These are phyloP conservation scores for Gallinago paraguaiae DNA, from an alignment of 2,113 vertebrate species.

Conservation along the genomic window DNA sequence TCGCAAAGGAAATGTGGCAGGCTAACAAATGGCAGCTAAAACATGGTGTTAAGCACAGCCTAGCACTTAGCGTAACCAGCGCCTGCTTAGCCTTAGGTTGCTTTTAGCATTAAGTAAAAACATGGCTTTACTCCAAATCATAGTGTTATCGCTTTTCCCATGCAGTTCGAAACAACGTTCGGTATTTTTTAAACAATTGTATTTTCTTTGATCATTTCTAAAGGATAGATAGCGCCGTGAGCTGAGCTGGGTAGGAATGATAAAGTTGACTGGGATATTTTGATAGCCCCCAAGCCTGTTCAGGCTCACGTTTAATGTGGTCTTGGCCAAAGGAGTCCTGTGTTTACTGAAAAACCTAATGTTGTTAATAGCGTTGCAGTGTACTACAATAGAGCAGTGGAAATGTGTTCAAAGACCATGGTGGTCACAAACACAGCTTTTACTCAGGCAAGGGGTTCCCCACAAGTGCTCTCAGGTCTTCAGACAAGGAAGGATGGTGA, in stretches of 20 bases:
- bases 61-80: neutral
- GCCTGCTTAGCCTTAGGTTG: neutral
- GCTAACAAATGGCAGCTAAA: constrained; percentile 3
- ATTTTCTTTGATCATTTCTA: neutral
- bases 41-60: neutral
- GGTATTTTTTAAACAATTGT: neutral
- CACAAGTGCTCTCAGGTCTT: neutral
- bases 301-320: neutral
- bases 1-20: neutral
- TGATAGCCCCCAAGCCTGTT: neutral
- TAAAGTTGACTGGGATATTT: neutral
- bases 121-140: neutral
- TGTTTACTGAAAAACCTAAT: neutral
- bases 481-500: neutral
- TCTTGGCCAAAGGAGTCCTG: neutral
- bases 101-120: neutral
- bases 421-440: neutral
- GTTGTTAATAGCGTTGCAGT: neutral
- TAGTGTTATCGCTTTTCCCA: neutral
- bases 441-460: neutral
- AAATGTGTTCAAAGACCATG: neutral
- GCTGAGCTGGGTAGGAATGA: neutral
- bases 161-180: neutral
- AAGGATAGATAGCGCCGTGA: neutral
- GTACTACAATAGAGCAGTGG: neutral